phyloP scores from a whole-genome alignment of 2,797 vertebrate species.

The Lycodopsis pacificus region DNA sequence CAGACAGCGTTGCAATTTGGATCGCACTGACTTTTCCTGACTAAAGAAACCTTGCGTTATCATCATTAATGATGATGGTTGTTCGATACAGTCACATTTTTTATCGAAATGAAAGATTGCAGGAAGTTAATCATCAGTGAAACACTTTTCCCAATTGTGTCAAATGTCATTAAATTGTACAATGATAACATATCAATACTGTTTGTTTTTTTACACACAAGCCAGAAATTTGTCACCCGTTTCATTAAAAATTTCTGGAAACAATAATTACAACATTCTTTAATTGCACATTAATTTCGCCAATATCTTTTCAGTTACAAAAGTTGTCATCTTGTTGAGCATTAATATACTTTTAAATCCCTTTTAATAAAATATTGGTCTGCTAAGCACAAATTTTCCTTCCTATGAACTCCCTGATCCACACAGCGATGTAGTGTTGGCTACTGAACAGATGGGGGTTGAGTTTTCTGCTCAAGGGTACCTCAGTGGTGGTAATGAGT shows the following conservation, averaged over 20 bases:
- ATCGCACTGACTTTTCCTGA: background rate
- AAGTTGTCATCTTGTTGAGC: background rate
- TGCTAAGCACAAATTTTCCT: slow-evolving; percentile 10
- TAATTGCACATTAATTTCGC: slow-evolving; percentile 4
- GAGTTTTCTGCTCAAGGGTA: slow-evolving; percentile 31
- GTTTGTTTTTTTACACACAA: background rate
- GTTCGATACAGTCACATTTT: background rate
- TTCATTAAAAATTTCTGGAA: background rate
- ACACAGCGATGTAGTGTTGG: slow-evolving; percentile 8
- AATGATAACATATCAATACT: background rate
- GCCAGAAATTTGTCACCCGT: background rate
- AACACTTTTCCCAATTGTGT: background rate
- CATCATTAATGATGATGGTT: background rate
- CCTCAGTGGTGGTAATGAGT: slow-evolving; percentile 37
- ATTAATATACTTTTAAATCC: slow-evolving; percentile 30
- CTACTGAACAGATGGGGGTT: slow-evolving; percentile 32
- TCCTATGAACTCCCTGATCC: slow-evolving; percentile 22
- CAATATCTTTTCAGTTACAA: background rate
- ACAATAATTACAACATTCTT: slow-evolving; percentile 8
- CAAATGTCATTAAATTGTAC: background rate
- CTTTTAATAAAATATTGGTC: slow-evolving; percentile 6
- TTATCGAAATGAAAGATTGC: background rate
- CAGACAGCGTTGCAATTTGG: background rate
- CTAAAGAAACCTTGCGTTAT: background rate
- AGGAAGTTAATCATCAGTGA: slow-evolving; percentile 11